Evolutionary conservation across 2,797 vertebrate species (phyloP).

Genomic region (Corythornis leucogaster): DNA sequence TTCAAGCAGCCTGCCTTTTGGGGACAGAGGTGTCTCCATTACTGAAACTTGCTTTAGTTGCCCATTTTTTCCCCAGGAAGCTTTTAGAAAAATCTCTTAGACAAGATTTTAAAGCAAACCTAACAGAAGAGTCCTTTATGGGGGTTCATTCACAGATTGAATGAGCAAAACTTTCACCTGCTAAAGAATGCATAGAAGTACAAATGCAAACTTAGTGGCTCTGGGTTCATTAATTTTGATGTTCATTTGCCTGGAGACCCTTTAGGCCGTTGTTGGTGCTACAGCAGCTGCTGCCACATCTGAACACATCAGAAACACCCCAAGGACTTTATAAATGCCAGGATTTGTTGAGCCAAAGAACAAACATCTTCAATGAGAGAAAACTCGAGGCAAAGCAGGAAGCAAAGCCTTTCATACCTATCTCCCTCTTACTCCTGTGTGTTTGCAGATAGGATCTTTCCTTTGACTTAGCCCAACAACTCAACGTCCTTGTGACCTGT

Average conservation of each 20-base stretch:
- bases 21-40: not conserved
- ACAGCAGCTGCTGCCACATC: not conserved
- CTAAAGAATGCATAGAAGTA: not conserved
- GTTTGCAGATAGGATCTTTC: not conserved
- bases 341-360: not conserved
- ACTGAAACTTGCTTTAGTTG: not conserved
- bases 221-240: not conserved
- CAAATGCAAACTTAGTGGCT: not conserved
- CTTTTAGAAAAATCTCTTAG: not conserved
- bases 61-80: not conserved
- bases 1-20: not conserved
- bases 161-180: not conserved
- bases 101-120: not conserved
- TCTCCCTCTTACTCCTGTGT: not conserved
- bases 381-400: not conserved
- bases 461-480: not conserved
- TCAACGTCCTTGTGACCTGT: not conserved
- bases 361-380: not conserved
- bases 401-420: not conserved
- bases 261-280: not conserved
- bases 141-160: not conserved
- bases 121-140: not conserved
- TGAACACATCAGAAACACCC: not conserved
- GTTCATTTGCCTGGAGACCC: not conserved
- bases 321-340: not conserved